Base-by-base conservation (phyloP, 2,888 invertebrate species). In the Campoplex nolae region DNA sequence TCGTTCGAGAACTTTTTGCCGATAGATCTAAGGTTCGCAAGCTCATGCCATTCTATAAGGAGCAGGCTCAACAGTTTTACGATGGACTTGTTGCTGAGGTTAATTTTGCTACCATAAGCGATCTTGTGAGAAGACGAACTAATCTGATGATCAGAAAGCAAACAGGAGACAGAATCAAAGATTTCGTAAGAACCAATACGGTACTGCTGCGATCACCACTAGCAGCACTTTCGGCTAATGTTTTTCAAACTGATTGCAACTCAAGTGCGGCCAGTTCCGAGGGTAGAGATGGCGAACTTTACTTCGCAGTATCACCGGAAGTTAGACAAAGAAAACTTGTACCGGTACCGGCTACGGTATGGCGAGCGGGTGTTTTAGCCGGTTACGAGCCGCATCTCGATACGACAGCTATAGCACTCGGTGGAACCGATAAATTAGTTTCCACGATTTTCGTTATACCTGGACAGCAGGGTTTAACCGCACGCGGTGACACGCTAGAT, bases 71-170 rank as follows among this genome's bases (percentile, higher is more conserved):
- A 90, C 98, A 98, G 89, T 97, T 98, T 90, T 98, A 98, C 92
- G 97, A 97, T 88, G 98, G 98, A 0, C 97, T 97, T 84, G 98
- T 98, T 0, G 97, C 98, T 92, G 98, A 98, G 94, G 96, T 97
- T 0, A 97, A 97, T 90, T 98, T 98, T 92, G 97, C 97, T 89
- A 96, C 97, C 38, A 97, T 98, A 45, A 97, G 97, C 83, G 98
- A 98, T 90, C 96, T 97, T 3, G 96, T 98, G n/a, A 95, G 98
- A 73, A 95, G 98, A 85, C 95, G 98, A 89, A 98, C 98, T 0
- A 98, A 98, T 94, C 95, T 98, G 42, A 94, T 98, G 67, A 96
- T 98, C 0, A 97, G 97, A 91, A 96, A 97, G 89, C 97, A 97
- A 90, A 97, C 97, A 0, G 96, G 96, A 93, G 97, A 97, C 3